Conservation (phyloP, 2,113 vertebrate genomes). For the Gavialis gangeticus region DNA sequence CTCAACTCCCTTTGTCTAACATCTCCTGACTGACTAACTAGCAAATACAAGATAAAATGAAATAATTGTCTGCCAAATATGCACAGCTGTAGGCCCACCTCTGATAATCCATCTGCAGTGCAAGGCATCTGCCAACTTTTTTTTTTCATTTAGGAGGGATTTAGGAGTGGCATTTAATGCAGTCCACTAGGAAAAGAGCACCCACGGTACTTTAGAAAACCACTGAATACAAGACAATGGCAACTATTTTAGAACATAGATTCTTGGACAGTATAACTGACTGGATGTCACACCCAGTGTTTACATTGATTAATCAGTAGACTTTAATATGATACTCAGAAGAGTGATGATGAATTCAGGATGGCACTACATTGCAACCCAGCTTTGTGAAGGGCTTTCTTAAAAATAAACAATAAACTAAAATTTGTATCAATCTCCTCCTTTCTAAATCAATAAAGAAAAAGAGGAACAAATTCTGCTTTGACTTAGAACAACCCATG, state of each 20-base stretch:
- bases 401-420: slow-evolving; percentile 58
- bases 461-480: slow-evolving; percentile 11
- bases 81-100: slow-evolving; percentile 64
- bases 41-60: slow-evolving; percentile 47
- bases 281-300: slow-evolving; percentile 45
- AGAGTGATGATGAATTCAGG: slow-evolving; percentile 63
- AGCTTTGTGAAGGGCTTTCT: slow-evolving; percentile 10
- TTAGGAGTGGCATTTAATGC: slow-evolving; percentile 37
- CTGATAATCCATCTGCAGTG: slow-evolving; percentile 48
- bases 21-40: slow-evolving; percentile 43
- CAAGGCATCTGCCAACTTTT: slow-evolving; percentile 51
- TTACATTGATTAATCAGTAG: slow-evolving; percentile 71
- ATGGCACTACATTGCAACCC: slow-evolving; percentile 56
- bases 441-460: slow-evolving; percentile 49
- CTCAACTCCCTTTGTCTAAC: slow-evolving; percentile 3
- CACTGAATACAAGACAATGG: slow-evolving; percentile 43
- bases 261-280: neutral
- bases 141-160: slow-evolving; percentile 53
- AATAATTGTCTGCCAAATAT: slow-evolving; percentile 44
- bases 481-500: slow-evolving; percentile 11
- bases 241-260: slow-evolving; percentile 59
- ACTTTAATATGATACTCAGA: slow-evolving; percentile 52
- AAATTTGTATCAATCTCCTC: slow-evolving; percentile 38
- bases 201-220: slow-evolving; percentile 11
- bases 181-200: slow-evolving; percentile 38